A percentile compares a stretch with the other conserved stretches of the same genome.
Evolutionary conservation across 1,140 invertebrate species (phyloP).

Genomic region (Trissolcus basalis): DNA sequence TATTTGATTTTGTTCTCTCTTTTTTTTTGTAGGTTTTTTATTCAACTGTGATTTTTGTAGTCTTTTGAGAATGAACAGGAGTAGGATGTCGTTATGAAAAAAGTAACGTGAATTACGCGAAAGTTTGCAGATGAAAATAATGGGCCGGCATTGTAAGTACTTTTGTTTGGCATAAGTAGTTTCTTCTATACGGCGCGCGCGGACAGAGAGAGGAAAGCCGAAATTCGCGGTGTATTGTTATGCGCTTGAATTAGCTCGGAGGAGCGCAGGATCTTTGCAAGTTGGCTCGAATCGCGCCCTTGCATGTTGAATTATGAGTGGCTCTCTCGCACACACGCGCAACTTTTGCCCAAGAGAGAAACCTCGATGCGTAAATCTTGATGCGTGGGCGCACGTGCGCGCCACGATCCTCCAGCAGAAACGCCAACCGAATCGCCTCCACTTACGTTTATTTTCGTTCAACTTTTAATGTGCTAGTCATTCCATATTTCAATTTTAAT

Average conservation of each 20-base stretch:
- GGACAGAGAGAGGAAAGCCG: slow-evolving; percentile 8
- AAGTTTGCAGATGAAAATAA: slow-evolving; percentile 1
- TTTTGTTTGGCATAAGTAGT: slow-evolving; percentile 11
- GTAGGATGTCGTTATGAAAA: background rate
- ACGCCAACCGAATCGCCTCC: slow-evolving; percentile 26
- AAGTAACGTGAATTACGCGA: background rate
- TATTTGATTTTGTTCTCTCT: background rate
- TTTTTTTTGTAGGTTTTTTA: too few relatives aligned
- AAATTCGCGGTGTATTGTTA: slow-evolving; percentile 11
- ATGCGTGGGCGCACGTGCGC: slow-evolving; percentile 29
- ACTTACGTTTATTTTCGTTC: slow-evolving; percentile 23
- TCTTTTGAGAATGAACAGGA: too few relatives aligned
- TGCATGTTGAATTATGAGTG: slow-evolving; percentile 23
- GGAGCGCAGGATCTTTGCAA: slow-evolving; percentile 12
- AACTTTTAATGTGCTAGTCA: slow-evolving; percentile 14
- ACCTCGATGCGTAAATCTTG: slow-evolving; percentile 23
- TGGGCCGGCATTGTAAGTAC: background rate
- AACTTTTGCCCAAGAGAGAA: slow-evolving; percentile 11
- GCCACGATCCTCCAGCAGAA: slow-evolving; percentile 17
- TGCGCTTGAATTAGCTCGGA: slow-evolving; percentile 19
- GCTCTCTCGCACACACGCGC: slow-evolving; percentile 18
- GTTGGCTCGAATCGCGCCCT: slow-evolving; percentile 20
- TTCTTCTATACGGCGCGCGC: background rate
- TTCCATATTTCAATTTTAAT: slow-evolving; percentile 32
- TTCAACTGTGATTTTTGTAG: too few relatives aligned